Conservation (phyloP, 2,888 invertebrate species). For the Perdita meconis region DNA sequence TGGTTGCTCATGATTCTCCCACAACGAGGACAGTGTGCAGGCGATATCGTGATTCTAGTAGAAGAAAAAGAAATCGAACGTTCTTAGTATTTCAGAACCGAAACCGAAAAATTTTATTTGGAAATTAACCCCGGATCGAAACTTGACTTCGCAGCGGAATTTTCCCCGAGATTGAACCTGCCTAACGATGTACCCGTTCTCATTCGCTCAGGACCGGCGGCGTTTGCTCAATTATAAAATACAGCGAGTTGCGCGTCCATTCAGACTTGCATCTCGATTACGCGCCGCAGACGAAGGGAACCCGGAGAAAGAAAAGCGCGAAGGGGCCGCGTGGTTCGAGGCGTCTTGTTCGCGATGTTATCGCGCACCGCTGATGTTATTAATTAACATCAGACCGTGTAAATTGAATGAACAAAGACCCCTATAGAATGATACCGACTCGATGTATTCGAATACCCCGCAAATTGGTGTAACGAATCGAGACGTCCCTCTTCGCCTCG, state of each 20-base stretch:
- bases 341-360: slow-evolving; percentile 12
- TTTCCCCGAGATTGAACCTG: no score
- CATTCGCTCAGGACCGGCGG: no score
- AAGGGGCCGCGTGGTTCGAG: neutral
- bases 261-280: neutral
- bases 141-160: no score
- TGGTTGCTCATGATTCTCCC: no score
- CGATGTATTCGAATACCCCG: slow-evolving; percentile 18
- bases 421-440: slow-evolving; percentile 12
- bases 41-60: no score
- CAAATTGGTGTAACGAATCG: slow-evolving; percentile 28
- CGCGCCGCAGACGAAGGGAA: neutral
- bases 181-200: no score
- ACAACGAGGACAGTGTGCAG: no score
- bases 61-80: no score
- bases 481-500: slow-evolving; percentile 9
- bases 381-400: slow-evolving; percentile 49
- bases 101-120: no score
- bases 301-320: neutral
- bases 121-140: no score
- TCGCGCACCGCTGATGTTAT: slow-evolving; percentile 31
- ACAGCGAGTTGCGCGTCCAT: slow-evolving; percentile 8
- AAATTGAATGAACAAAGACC: neutral
- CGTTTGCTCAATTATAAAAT: slow-evolving; percentile 27
- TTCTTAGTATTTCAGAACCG: no score